These are phyloP conservation scores for Lamellibrachia satsuma DNA, from an alignment of 2,888 invertebrate species.

Conservation along the genomic window DNA sequence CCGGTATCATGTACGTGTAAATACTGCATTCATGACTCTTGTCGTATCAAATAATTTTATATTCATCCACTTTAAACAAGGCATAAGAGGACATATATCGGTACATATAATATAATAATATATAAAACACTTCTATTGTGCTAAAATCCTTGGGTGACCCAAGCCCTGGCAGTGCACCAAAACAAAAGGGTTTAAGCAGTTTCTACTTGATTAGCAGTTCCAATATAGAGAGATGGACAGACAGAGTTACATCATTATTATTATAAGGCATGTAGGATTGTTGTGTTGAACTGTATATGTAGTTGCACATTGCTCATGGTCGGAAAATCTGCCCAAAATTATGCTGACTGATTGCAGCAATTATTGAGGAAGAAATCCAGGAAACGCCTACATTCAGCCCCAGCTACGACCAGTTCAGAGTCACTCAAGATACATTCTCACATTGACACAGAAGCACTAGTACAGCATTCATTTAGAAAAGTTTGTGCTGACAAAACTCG, in stretches of 20 bases:
- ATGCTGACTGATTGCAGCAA: not conserved
- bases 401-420: not conserved
- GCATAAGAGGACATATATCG: too few relatives aligned
- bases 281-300: not conserved
- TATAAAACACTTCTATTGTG: too few relatives aligned
- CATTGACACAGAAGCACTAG: not conserved
- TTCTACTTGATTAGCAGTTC: too few relatives aligned
- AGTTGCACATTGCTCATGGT: not conserved
- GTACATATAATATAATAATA: too few relatives aligned
- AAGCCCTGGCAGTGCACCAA: too few relatives aligned
- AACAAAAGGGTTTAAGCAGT: too few relatives aligned
- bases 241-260: not conserved
- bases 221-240: too few relatives aligned
- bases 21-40: too few relatives aligned
- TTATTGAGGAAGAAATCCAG: not conserved
- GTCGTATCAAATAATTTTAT: too few relatives aligned
- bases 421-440: not conserved
- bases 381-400: not conserved
- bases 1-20: too few relatives aligned
- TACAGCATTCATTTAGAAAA: not conserved
- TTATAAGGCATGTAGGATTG: not conserved
- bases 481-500: not conserved
- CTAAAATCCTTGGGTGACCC: too few relatives aligned
- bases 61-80: too few relatives aligned
- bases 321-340: not conserved